Evolutionary conservation across 2,888 invertebrate genomes (phyloP), one percentile per base, ranked within the genome.

Genomic region (Cryptocephalus moraei): DNA sequence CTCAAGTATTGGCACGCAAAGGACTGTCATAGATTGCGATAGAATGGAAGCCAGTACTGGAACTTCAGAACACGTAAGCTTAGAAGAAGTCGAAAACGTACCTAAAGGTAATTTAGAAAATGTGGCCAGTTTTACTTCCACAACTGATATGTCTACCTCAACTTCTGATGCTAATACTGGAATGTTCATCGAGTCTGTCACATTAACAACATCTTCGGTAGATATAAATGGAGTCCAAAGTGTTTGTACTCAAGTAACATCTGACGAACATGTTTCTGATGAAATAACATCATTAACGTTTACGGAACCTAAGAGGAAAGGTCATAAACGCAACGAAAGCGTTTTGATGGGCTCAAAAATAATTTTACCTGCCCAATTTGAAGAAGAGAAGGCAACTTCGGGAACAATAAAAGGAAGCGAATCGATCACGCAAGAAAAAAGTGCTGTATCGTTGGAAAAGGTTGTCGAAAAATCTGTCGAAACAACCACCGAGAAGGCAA

Each of bases 251-350:
- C 75, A 78, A 62, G 75, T 78, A 9, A 76, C 74, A 22, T 75
- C 78, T n/a, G 68, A 71, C 54, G 61, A 68, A 9, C 62, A 62
- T 39, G 56, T 56, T 8, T 52, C 50, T 1, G 55, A 55, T 39
- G 57, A 60, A 45, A 49, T 57, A 12, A 36, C 44, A 9, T 31
- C 45, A 10, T 22, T 43, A 12, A 56, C 58, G 34, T 55, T 54
- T 45, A 36, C 43, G 33, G 60, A 70, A 53, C 60, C 63, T 1
- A 68, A 72, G 22, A 67, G 65, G 51, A 71, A 74, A 54, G 77
- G 78, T 3, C 80, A 80, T 51, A 72, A 77, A 49, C 70, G 79
- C 12, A 72, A 68, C 47, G 80, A 79, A 50, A 80, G 79, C 54
- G 22, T 22, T 22, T 22, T 22, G 22, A 22, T 22, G 22, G 22